Percentiles rank a stretch among this genome's conserved stretches.
Evolutionary conservation across 2,888 invertebrate species (phyloP).

Genomic region (Drosophila paracracens): DNA sequence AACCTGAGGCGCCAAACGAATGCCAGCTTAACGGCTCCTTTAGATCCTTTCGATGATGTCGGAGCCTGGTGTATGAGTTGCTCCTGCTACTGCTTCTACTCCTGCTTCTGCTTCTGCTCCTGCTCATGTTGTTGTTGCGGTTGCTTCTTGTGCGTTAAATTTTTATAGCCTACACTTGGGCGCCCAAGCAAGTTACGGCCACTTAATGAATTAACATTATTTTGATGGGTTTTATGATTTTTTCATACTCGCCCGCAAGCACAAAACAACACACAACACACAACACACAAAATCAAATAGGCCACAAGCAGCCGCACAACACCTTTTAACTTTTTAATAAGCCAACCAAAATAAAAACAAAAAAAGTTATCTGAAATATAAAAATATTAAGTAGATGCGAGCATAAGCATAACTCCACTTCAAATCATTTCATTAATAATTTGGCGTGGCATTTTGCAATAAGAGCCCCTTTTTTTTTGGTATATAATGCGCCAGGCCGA

Average conservation of each 20-base stretch:
- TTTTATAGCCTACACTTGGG: slow-evolving; percentile 80
- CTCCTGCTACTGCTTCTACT: not conserved
- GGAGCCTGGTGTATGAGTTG: slow-evolving; percentile 1
- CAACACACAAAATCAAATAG: slow-evolving; percentile 19
- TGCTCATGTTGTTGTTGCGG: slow-evolving; percentile 30
- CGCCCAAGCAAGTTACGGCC: slow-evolving; percentile 75
- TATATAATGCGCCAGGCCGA: slow-evolving; percentile 37
- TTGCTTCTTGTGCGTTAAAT: slow-evolving; percentile 71
- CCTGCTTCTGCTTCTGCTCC: not conserved
- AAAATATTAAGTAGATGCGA: slow-evolving; percentile 43
- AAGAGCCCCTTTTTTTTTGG: slow-evolving; percentile 57
- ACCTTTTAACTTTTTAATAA: slow-evolving; percentile 72
- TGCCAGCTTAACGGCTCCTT: slow-evolving; percentile 39
- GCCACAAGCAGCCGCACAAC: slow-evolving; percentile 27
- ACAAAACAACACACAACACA: slow-evolving; percentile 33
- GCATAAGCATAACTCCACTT: slow-evolving; percentile 68
- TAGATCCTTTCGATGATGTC: slow-evolving; percentile 46
- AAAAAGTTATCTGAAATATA: slow-evolving; percentile 8
- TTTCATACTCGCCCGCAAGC: slow-evolving; percentile 43
- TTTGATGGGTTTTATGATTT: slow-evolving; percentile 77
- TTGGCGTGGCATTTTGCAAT: slow-evolving; percentile 37
- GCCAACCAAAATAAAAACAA: slow-evolving; percentile 57
- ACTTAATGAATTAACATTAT: slow-evolving; percentile 81
- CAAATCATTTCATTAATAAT: slow-evolving; percentile 78
- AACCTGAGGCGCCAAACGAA: slow-evolving; percentile 49